Evolutionary conservation across 2,113 vertebrate genomes (phyloP).

Genomic region (Coracopsis vasa): DNA sequence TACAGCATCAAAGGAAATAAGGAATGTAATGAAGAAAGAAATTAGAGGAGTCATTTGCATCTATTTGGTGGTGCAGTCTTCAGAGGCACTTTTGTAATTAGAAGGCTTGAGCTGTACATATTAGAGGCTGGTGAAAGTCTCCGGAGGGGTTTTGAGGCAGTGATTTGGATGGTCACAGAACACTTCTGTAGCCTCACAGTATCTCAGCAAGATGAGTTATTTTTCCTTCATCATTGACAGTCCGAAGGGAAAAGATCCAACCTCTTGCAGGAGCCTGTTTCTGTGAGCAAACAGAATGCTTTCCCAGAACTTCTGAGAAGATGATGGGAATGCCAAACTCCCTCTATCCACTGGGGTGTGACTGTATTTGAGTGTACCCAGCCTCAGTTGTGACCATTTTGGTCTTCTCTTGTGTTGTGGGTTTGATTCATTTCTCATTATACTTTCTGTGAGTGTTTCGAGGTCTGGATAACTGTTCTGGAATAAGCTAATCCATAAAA

Average conservation of each 20-base stretch:
- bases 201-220: not conserved
- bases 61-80: constrained; percentile 25
- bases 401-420: not conserved
- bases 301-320: not conserved
- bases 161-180: not conserved
- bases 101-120: not conserved
- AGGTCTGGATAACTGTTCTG: not conserved
- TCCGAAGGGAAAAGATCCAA: not conserved
- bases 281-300: not conserved
- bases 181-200: not conserved
- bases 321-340: not conserved
- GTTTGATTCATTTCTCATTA: not conserved
- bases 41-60: constrained; percentile 54
- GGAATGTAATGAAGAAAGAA: constrained; percentile 44
- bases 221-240: not conserved
- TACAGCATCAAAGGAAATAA: constrained; percentile 49
- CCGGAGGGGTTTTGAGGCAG: not conserved
- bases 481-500: not conserved
- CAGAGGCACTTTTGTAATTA: constrained; percentile 49
- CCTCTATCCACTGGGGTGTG: not conserved
- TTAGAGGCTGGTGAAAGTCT: not conserved
- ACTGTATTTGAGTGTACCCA: not conserved
- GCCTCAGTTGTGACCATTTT: not conserved
- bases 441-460: not conserved
- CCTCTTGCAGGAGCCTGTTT: not conserved